phyloP scores from a whole-genome alignment of 2,797 vertebrate species.

The Brotula barbata region DNA sequence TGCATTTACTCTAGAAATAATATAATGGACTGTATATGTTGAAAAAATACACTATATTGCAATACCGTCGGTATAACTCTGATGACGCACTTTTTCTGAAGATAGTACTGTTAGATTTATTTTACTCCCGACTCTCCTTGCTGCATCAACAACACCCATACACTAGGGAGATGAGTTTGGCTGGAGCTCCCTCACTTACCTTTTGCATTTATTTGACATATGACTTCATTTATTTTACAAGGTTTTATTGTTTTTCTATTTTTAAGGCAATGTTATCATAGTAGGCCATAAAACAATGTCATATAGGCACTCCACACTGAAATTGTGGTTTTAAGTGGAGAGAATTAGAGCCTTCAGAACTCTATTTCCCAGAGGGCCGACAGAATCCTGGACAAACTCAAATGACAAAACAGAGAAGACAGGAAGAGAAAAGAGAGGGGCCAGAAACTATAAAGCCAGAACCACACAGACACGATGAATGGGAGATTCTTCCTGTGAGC shows the following conservation, averaged over 20 bases:
- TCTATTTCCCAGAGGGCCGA: slow-evolving; percentile 54
- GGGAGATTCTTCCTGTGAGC: slow-evolving; percentile 34
- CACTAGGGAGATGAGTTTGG: slow-evolving; percentile 31
- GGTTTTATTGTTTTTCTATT: slow-evolving; percentile 38
- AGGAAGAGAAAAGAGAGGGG: slow-evolving; percentile 18
- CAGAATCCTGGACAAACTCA: slow-evolving; percentile 42
- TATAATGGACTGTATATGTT: not conserved
- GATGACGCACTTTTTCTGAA: not conserved
- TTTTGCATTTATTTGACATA: slow-evolving; percentile 32
- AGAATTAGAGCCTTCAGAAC: slow-evolving; percentile 38
- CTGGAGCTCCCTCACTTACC: slow-evolving; percentile 17
- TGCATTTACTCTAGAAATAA: not conserved
- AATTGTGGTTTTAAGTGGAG: slow-evolving; percentile 34
- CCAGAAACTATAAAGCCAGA: slow-evolving; percentile 35
- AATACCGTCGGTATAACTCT: not conserved
- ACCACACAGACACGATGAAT: slow-evolving; percentile 29
- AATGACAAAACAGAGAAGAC: slow-evolving; percentile 46
- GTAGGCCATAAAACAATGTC: slow-evolving; percentile 23
- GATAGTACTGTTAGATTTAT: not conserved
- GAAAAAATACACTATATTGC: not conserved
- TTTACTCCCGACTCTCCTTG: not conserved
- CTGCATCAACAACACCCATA: slow-evolving; percentile 14
- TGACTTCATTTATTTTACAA: slow-evolving; percentile 34
- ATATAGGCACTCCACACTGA: slow-evolving; percentile 25
- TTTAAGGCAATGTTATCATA: slow-evolving; percentile 9